Evolutionary conservation across 1,140 invertebrate species (phyloP), one percentile per base, ranked within the genome.

Genomic region (Caenorhabditis remanei): DNA sequence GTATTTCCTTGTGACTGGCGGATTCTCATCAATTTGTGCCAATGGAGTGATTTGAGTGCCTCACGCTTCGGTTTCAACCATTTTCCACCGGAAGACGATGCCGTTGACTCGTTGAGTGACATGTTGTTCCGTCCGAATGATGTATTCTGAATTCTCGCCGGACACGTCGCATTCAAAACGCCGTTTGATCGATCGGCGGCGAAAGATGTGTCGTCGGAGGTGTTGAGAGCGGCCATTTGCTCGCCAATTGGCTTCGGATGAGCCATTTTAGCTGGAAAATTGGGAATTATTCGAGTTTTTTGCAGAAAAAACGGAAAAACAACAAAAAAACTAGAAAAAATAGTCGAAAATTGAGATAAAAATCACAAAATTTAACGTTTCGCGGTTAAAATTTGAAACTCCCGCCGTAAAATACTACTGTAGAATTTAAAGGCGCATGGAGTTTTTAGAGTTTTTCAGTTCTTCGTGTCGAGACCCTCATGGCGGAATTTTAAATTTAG

Each of bases 171-270:
- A 79, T 79, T 79, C 71, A 79, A 5, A 50, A 79, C 7, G 21
- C 71, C n/a, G 14, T 24, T 79, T 46, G 71, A 79, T n/a, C n/a
- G 71, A 79, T 79, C 71, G 43, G 71, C 65, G 11, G 41, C 46
- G 46, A 79, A 79, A n/a, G 71, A 79, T 6, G 43, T 50, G 46
- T 79, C 71, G n/a, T 79, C 71, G 14, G 71, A 48, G n/a, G 16
- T 50, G 21, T 79, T 79, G 46, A 79, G 40, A 21, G 46, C 71
- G n/a, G 71, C 71, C 71, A 79, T 79, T 79, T 79, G 71, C 71
- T 79, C 71, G 7, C 46, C 71, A 2, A 79, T 79, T n/a, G 71
- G 46, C 46, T 32, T 79, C 8, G 43, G 16, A 19, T 53, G 43
- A 21, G 71, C 43, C 71, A 67, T 53, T 67, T 21, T 32, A 0